phyloP scores from a whole-genome alignment of 2,797 vertebrate genomes.

The Atherinosoma microstoma region DNA sequence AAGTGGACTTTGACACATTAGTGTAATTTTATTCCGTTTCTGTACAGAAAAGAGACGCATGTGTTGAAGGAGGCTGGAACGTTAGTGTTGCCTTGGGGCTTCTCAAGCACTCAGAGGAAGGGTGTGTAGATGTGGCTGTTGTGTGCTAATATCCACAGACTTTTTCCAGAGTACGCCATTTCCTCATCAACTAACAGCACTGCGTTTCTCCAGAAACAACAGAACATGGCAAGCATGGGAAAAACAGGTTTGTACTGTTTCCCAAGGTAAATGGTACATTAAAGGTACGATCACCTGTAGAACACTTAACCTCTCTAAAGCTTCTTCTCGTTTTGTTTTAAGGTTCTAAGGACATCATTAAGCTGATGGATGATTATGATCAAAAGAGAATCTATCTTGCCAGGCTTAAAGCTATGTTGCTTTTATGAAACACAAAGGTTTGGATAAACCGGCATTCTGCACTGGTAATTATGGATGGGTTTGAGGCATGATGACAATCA shows the following conservation, averaged over 20 bases:
- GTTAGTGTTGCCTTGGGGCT: background rate
- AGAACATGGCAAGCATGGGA: background rate
- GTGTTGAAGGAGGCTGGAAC: background rate
- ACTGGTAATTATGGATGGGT: background rate
- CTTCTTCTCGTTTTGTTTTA: background rate
- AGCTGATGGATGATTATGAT: background rate
- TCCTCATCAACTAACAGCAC: background rate
- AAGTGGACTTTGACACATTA: background rate
- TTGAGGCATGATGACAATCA: background rate
- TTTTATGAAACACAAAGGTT: background rate
- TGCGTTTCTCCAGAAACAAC: constrained; percentile 1
- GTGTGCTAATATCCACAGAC: background rate
- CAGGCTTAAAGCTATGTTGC: background rate
- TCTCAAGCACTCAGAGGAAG: background rate
- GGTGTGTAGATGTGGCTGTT: background rate
- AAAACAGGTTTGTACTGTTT: constrained; percentile 31
- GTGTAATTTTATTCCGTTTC: background rate
- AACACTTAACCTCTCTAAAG: constrained; percentile 1
- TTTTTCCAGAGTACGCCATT: background rate
- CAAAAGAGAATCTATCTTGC: background rate
- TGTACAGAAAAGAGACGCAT: background rate
- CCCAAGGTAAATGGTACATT: background rate
- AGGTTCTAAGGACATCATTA: background rate
- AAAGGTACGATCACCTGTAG: constrained; percentile 4
- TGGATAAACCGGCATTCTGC: background rate